Base-by-base conservation (phyloP, 1,140 invertebrate genomes). In the Andricus grossulariae region DNA sequence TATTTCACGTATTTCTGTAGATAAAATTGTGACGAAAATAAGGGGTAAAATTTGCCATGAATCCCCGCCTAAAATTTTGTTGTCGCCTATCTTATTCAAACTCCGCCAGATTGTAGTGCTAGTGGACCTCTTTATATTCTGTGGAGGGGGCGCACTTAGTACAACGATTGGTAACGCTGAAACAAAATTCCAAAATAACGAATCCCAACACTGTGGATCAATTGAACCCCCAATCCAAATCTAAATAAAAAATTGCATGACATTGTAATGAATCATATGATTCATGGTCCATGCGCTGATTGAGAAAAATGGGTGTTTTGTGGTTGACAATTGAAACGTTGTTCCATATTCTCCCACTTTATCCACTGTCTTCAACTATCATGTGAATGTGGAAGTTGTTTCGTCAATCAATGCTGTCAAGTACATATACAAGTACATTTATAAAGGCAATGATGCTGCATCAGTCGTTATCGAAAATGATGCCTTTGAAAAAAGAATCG, bases 161-260 rank as follows among this genome's bases (percentile, higher is more conserved):
- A n/a, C n/a, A n/a, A n/a, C n/a, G n/a, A n/a, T 75, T 80, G 51
- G 25, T 80, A 52, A 93, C 84, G 72, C 77, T 88, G 18, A 72
- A 72, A 75, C 55, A 72, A 72, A 16, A 75, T 72, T 49, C 12
- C 88, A 93, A 80, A 92, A 81, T 81, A 16, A 83, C 78, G 32
- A 72, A 45, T 77, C 78, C 83, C n/a, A 54, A 81, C 19, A 71
- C 77, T 80, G 84, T 91, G 45, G 86, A 92, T 81, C 78, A 84
- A 21, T 75, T 89, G 92, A 85, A 88, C 93, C 54, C 90, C 92
- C 5, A 83, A 92, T 84, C 60, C 57, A 19, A 39, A 66, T 11
- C 15, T 21, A 11, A 76, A 84, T 82, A 74, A 57, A 75, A 51
- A 74, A 50, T 76, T 88, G 25, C 76, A 83, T 80, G 80, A 84